phyloP scores from a whole-genome alignment of 2,797 vertebrate species.

The Parauchenoglanis punctatus region DNA sequence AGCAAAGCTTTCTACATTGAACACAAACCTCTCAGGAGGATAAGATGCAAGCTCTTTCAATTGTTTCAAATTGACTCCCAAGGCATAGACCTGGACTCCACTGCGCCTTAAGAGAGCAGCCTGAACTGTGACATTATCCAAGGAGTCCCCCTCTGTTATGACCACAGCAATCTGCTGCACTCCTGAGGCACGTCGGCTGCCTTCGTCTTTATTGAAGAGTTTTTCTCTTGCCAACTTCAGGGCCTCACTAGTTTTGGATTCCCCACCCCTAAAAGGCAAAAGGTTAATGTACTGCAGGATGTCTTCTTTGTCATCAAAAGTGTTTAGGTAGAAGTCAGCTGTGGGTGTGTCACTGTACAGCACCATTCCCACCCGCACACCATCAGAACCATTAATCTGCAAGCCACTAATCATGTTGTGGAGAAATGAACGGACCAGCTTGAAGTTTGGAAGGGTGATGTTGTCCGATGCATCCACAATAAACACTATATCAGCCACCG shows the following conservation, averaged over 20 bases:
- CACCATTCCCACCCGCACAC: slow-evolving; percentile 78
- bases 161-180: slow-evolving; percentile 80
- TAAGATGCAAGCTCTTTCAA: slow-evolving; percentile 77
- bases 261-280: slow-evolving; percentile 72
- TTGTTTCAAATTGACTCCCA: slow-evolving; percentile 70
- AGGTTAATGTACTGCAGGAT: slow-evolving; percentile 77
- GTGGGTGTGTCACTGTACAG: slow-evolving; percentile 66
- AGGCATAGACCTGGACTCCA: slow-evolving; percentile 73
- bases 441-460: slow-evolving; percentile 70
- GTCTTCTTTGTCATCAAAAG: slow-evolving; percentile 68
- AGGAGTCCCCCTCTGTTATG: slow-evolving; percentile 76
- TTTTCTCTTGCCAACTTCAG: slow-evolving; percentile 71
- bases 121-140: slow-evolving; percentile 66
- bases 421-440: slow-evolving; percentile 75
- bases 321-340: slow-evolving; percentile 74
- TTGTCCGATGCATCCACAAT: slow-evolving; percentile 80
- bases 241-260: slow-evolving; percentile 71
- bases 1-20: slow-evolving; percentile 70
- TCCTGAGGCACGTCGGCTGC: slow-evolving; percentile 70
- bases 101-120: slow-evolving; percentile 71
- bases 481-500: slow-evolving; percentile 81
- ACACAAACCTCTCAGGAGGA: slow-evolving; percentile 72
- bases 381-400: slow-evolving; percentile 50
- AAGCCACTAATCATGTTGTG: slow-evolving; percentile 73
- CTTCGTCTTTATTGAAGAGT: slow-evolving; percentile 67